A percentile compares a stretch with the other conserved stretches of the same genome.
phyloP scores from a whole-genome alignment of 2,113 vertebrate genomes.

The Anas platyrhynchos region DNA sequence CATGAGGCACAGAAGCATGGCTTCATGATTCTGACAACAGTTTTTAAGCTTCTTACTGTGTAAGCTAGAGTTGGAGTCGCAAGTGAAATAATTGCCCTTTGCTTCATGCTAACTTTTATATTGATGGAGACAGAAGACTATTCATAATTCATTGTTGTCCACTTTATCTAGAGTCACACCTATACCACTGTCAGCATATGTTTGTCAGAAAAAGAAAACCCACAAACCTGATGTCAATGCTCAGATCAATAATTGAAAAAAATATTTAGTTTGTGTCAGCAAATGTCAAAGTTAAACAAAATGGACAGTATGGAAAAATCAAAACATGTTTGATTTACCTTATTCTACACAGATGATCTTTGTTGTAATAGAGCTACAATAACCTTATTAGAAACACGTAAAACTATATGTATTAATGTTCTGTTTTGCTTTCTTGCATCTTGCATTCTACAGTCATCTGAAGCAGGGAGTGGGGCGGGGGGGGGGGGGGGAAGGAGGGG shows the following conservation, averaged over 20 bases:
- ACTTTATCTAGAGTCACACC: accelerated
- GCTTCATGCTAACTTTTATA: neutral
- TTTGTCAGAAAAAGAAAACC: neutral
- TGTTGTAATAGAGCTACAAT: neutral
- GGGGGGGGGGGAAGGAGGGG: neutral
- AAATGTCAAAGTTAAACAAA: neutral
- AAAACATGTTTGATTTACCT: neutral
- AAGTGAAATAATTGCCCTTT: neutral
- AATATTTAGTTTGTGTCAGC: neutral
- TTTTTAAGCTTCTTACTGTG: neutral
- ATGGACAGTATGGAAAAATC: neutral
- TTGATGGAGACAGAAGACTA: neutral
- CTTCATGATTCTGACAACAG: neutral
- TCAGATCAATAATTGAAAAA: neutral
- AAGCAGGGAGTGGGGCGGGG: neutral
- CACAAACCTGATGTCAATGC: neutral
- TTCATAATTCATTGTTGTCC: neutral
- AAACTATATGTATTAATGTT: neutral
- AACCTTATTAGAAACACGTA: neutral
- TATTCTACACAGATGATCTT: neutral
- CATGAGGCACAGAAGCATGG: neutral
- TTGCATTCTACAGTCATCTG: neutral
- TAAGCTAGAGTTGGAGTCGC: neutral
- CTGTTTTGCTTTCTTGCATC: neutral
- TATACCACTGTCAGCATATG: neutral